Conservation (phyloP, 1,140 invertebrate species). For the Hyphantria cunea region DNA sequence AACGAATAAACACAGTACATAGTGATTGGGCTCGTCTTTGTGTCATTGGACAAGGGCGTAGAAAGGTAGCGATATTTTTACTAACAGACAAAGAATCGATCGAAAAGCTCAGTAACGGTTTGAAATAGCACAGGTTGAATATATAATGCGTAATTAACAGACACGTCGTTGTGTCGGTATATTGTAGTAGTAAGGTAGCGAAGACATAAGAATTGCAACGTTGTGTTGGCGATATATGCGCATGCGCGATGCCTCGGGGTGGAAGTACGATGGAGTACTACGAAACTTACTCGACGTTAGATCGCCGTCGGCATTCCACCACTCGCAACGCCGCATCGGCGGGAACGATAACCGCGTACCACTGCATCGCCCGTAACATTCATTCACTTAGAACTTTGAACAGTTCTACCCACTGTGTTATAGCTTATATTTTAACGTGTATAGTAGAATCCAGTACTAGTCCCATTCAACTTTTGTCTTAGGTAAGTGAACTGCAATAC, state of each 20-base stretch:
- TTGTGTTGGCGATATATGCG: background rate
- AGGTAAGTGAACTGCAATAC: too few species aligned
- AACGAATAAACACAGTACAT: too few species aligned
- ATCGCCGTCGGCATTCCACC: background rate
- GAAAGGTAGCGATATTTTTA: background rate
- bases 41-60: too few species aligned
- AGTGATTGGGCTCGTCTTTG: too few species aligned
- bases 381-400: background rate
- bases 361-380: background rate
- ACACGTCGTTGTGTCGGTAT: background rate
- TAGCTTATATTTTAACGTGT: background rate
- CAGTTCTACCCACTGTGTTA: background rate
- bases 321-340: background rate
- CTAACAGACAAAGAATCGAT: background rate
- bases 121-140: background rate
- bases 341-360: too few species aligned
- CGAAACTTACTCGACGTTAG: background rate
- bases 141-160: background rate
- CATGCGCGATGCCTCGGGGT: background rate
- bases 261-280: slow-evolving; percentile 1
- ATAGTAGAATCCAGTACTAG: background rate
- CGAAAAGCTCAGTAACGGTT: background rate
- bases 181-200: background rate
- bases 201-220: slow-evolving; percentile 14
- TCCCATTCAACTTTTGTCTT: too few species aligned